Percentiles rank a stretch among this genome's conserved stretches.
phyloP scores from a whole-genome alignment of 2,888 invertebrate genomes.

The Acrobasis repandana region DNA sequence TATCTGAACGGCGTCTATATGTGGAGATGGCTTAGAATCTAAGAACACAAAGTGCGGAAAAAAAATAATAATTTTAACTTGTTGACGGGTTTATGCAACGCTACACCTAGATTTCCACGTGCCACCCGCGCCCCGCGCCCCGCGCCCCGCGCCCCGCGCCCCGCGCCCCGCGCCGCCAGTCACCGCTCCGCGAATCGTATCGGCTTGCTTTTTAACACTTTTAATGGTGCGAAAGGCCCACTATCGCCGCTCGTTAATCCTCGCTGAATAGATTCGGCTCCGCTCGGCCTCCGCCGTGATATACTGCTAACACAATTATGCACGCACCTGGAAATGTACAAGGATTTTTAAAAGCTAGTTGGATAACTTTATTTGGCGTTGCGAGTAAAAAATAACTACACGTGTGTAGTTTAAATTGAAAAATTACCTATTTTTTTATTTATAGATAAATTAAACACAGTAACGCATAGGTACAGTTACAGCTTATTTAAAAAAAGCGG shows the following conservation, averaged over 20 bases:
- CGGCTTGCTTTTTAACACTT: slow-evolving; percentile 63
- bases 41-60: too few relatives aligned
- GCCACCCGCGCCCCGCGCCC: not conserved
- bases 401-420: not conserved
- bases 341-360: slow-evolving; percentile 14
- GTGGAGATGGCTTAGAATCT: too few relatives aligned
- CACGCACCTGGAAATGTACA: slow-evolving; percentile 20
- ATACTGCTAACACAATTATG: slow-evolving; percentile 17
- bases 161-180: too few relatives aligned
- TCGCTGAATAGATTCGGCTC: slow-evolving; percentile 44
- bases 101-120: too few relatives aligned
- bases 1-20: too few relatives aligned
- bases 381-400: not conserved
- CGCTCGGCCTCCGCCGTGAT: slow-evolving; percentile 7
- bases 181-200: slow-evolving; percentile 30
- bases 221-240: slow-evolving; percentile 63
- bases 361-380: slow-evolving; percentile 6
- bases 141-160: slow-evolving; percentile 28
- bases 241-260: slow-evolving; percentile 64
- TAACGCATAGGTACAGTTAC: not conserved
- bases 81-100: too few relatives aligned
- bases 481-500: not conserved
- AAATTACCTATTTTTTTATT: too few relatives aligned
- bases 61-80: too few relatives aligned
- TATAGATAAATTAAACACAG: too few relatives aligned